Conservation (phyloP, 2,888 invertebrate genomes). For the Dicycla oo region DNA sequence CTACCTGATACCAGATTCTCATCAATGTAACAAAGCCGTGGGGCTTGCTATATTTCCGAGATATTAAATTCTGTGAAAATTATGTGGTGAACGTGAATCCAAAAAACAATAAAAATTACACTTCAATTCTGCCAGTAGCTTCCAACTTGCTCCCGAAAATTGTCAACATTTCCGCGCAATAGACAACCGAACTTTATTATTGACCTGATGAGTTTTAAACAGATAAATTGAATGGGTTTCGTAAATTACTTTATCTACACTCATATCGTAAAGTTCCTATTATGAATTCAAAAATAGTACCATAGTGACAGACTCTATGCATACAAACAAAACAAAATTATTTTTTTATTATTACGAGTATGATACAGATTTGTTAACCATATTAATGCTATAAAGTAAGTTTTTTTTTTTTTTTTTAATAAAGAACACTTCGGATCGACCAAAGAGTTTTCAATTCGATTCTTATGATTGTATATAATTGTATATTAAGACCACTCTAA, state of each 20-base stretch:
- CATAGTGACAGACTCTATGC: too few species aligned
- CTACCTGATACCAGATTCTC: constrained; percentile 55
- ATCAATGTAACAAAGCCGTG: constrained; percentile 49
- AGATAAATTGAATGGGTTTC: constrained; percentile 10
- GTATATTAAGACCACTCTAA: too few species aligned
- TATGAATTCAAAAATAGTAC: too few species aligned
- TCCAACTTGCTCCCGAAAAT: constrained; percentile 26
- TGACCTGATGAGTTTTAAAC: constrained; percentile 11
- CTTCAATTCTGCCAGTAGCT: constrained; percentile 45
- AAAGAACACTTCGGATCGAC: too few species aligned
- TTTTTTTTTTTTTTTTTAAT: too few species aligned
- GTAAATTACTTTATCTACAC: not conserved
- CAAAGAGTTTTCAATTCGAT: too few species aligned
- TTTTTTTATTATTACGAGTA: too few species aligned
- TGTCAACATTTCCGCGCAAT: constrained; percentile 14
- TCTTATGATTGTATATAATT: too few species aligned
- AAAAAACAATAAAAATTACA: constrained; percentile 47
- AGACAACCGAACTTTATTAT: constrained; percentile 29
- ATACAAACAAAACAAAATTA: too few species aligned
- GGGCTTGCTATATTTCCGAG: constrained; percentile 22
- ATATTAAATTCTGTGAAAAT: constrained; percentile 41
- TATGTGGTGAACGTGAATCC: constrained; percentile 33
- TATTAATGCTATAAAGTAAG: too few species aligned
- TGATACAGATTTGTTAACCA: too few species aligned
- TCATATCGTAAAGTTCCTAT: too few species aligned